Conservation (phyloP, 2,888 invertebrate genomes). For the Ormyrus thymus region DNA sequence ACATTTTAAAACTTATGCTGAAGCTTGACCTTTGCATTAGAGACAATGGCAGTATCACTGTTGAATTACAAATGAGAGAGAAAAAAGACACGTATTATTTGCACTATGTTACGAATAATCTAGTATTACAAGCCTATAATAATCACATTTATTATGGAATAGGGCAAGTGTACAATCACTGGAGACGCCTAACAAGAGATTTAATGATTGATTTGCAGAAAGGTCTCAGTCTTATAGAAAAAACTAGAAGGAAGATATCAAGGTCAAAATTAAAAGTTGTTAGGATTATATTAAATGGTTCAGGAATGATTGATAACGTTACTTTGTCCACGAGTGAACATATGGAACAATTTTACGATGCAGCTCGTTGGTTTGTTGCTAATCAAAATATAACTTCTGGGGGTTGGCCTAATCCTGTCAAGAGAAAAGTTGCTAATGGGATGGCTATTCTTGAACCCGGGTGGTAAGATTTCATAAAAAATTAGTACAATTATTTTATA, state of each 20-base stretch:
- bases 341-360: conserved; percentile 92
- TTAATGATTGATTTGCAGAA: conserved; percentile 94
- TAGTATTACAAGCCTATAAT: conserved; percentile 84
- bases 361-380: conserved; percentile 93
- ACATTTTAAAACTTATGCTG: conserved; percentile 85
- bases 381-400: conserved; percentile 90
- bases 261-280: conserved; percentile 84
- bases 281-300: conserved; percentile 82
- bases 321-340: conserved; percentile 90
- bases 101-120: conserved; percentile 87
- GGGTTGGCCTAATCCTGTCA: conserved; percentile 95
- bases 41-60: conserved; percentile 88
- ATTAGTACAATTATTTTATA: conserved; percentile 13
- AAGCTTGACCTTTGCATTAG: conserved; percentile 84
- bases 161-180: conserved; percentile 79
- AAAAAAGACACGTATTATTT: conserved; percentile 86
- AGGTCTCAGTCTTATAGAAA: conserved; percentile 84
- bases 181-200: conserved; percentile 90
- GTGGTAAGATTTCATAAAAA: conserved; percentile 78
- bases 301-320: conserved; percentile 85
- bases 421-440: conserved; percentile 84
- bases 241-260: conserved; percentile 82
- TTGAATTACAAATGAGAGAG: conserved; percentile 86
- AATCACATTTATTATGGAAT: conserved; percentile 90
- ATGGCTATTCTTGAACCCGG: conserved; percentile 88